Base-by-base conservation (phyloP, 92 coral and sea anemone species). In the Siderastrea radians region DNA sequence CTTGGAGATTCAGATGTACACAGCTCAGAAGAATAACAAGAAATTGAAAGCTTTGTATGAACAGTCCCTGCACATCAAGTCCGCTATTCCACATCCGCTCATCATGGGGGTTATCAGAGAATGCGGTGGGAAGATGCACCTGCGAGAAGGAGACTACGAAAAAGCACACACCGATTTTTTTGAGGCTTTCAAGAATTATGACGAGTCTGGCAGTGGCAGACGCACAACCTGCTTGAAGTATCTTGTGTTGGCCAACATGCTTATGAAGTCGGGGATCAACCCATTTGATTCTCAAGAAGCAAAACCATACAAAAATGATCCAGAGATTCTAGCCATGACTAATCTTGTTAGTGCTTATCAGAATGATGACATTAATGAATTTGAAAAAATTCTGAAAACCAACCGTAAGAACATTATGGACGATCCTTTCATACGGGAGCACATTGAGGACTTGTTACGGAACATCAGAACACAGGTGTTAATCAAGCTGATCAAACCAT, bases 251-350 rank as follows among this genome's bases (percentile, higher is more conserved):
- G 99, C 99, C 2, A 98, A 98, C 83, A 98, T 98, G 99, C 92
- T 98, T 26, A 98, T 98, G 99, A 98, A 98, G 75, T 98, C 99
- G 71, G 99, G 99, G 50, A 98, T 98, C 9, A 98, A 98, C 55
- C 99, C 99, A 7, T 98, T 98, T 91, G 99, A 98, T 87, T 98
- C 99, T 4, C 99, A 98, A 75, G 99, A 98, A 90, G 99, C 98
- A 50, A 95, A 95, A 86, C 98, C 99, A 3, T 98, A 95, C 92
- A 95, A 98, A 75, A 95, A 95, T 68, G 99, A 97, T 70, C 95
- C 97, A 1, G 99, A 97, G 90, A 97, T 97, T 54, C 90, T 97
- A 52, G 99, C 99, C 45, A 95, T 97, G 99, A 97, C 99, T 46
- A 97, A 97, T 58, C 93, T 97, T 68, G 99, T 97, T 50, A 97